phyloP scores from a whole-genome alignment of 2,113 vertebrate genomes.

The Ammodytes dubius region DNA sequence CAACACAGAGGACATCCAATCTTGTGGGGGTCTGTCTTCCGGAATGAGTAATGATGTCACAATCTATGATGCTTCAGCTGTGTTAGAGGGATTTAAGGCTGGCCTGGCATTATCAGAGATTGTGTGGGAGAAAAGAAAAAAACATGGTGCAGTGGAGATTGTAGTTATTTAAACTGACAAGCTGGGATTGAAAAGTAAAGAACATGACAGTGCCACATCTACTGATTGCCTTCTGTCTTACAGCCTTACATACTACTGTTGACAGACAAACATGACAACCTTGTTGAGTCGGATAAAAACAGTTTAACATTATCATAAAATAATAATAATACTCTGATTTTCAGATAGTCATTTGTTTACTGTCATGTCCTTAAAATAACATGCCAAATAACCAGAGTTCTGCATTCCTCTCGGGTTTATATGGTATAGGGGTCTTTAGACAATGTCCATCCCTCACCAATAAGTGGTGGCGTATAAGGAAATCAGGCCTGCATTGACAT shows the following conservation, averaged over 20 bases:
- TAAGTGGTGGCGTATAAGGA: neutral
- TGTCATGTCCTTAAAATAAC: slow-evolving; percentile 8
- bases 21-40: neutral
- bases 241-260: slow-evolving; percentile 58
- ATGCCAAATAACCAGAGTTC: neutral
- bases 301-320: slow-evolving; percentile 22
- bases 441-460: neutral
- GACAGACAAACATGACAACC: slow-evolving; percentile 48
- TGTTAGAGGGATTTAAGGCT: slow-evolving; percentile 34
- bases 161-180: slow-evolving; percentile 56
- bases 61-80: slow-evolving; percentile 24
- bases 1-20: neutral
- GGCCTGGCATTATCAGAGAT: slow-evolving; percentile 19
- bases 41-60: slow-evolving; percentile 2
- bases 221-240: slow-evolving; percentile 61
- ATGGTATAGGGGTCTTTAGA: neutral
- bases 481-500: neutral
- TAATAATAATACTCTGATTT: neutral
- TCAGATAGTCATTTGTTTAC: neutral
- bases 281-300: slow-evolving; percentile 22
- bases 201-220: slow-evolving; percentile 49
- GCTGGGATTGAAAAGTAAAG: slow-evolving; percentile 47
- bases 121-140: slow-evolving; percentile 29
- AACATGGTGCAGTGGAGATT: slow-evolving; percentile 46
- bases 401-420: neutral